Evolutionary conservation across 2,797 vertebrate species (phyloP).

Genomic region (Adelosebastes latens): DNA sequence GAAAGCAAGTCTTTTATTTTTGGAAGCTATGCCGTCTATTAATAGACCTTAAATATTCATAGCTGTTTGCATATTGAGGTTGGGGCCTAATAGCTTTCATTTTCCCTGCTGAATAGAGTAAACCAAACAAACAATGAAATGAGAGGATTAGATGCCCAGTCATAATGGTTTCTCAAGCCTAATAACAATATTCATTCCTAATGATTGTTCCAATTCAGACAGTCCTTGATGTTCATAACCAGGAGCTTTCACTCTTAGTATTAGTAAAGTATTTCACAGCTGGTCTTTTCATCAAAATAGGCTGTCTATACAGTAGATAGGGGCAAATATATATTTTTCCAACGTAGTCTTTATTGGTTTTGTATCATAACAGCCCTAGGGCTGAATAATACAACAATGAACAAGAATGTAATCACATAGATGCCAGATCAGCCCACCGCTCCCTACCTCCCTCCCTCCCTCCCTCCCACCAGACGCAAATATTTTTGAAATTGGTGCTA

Average conservation of each 20-base stretch:
- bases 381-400: background rate
- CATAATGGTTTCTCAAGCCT: constrained; percentile 15
- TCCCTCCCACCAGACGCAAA: accelerated
- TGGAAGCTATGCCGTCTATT: background rate
- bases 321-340: accelerated
- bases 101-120: constrained; percentile 35
- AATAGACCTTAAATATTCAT: constrained; percentile 46
- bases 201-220: constrained; percentile 6
- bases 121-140: constrained; percentile 27
- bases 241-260: background rate
- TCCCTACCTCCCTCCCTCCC: no score
- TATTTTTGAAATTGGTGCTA: no score
- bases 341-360: background rate
- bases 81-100: constrained; percentile 13
- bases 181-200: constrained; percentile 17
- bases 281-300: background rate
- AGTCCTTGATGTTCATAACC: background rate
- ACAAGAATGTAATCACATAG: background rate
- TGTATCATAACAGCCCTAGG: background rate
- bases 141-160: constrained; percentile 18
- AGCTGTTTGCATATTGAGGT: constrained; percentile 26
- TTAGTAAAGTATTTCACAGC: background rate
- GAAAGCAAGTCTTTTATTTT: constrained; percentile 5
- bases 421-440: background rate
- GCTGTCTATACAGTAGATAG: background rate